Percentiles rank a stretch among this genome's conserved stretches.
phyloP scores from a whole-genome alignment of 2,888 invertebrate species.

The Drosophila mayaguana region DNA sequence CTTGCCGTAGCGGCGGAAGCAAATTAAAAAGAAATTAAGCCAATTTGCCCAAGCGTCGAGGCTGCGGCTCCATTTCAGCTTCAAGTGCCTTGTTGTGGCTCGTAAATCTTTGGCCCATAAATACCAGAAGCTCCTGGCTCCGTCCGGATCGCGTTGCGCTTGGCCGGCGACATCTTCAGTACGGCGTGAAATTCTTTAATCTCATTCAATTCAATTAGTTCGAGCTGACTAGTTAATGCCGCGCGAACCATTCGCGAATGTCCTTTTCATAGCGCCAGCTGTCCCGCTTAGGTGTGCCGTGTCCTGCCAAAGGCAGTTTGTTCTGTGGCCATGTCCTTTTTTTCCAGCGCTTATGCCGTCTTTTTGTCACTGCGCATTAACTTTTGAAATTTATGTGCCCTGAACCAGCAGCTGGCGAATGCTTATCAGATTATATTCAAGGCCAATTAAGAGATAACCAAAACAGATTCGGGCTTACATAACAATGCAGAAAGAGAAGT shows the following conservation, averaged over 20 bases:
- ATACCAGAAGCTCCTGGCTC: slow-evolving; percentile 60
- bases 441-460: slow-evolving; percentile 38
- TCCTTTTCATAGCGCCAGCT: slow-evolving; percentile 47
- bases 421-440: slow-evolving; percentile 33
- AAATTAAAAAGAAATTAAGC: slow-evolving; percentile 85
- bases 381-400: slow-evolving; percentile 78
- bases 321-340: slow-evolving; percentile 29
- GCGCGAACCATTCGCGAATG: slow-evolving; percentile 53
- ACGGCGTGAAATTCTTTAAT: slow-evolving; percentile 84
- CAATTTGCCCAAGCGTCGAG: slow-evolving; percentile 77
- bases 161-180: slow-evolving; percentile 67
- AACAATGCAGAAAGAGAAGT: background rate
- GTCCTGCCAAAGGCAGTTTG: background rate
- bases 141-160: slow-evolving; percentile 42
- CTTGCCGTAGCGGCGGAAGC: slow-evolving; percentile 73
- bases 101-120: slow-evolving; percentile 82
- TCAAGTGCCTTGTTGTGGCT: slow-evolving; percentile 70
- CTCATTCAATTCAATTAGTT: slow-evolving; percentile 85
- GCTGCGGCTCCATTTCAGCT: slow-evolving; percentile 75
- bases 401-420: slow-evolving; percentile 9
- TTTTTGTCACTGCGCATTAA: slow-evolving; percentile 73
- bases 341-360: slow-evolving; percentile 10
- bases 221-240: slow-evolving; percentile 83
- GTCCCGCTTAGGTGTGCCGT: slow-evolving; percentile 52
- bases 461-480: slow-evolving; percentile 11